These are phyloP conservation scores for Drosophila punjabiensis DNA, from an alignment of 1,140 invertebrate genomes.

Conservation along the genomic window DNA sequence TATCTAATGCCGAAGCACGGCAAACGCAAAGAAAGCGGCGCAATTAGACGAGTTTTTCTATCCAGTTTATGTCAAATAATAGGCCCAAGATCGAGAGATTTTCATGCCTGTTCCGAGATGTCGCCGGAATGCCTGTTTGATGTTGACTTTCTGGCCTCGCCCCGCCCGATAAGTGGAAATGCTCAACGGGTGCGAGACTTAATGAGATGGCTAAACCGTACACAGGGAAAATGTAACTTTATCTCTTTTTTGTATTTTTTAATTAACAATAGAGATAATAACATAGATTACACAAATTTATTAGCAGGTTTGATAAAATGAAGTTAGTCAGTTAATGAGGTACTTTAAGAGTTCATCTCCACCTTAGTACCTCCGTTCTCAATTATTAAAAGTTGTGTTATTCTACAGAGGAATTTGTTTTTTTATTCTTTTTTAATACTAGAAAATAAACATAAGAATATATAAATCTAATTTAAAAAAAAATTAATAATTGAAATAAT, in stretches of 20 bases:
- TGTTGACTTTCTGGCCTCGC: constrained; percentile 10
- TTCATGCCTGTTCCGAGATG: constrained; percentile 23
- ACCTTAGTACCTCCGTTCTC: neutral
- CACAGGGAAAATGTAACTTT: neutral
- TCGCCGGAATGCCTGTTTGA: constrained; percentile 31
- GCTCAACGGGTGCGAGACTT: constrained; percentile 16
- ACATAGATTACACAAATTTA: neutral
- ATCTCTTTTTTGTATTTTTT: neutral
- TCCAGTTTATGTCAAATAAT: constrained; percentile 52
- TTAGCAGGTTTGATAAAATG: neutral
- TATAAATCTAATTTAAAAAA: too few species aligned
- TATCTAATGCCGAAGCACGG: constrained; percentile 69
- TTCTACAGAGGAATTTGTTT: neutral
- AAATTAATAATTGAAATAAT: too few species aligned
- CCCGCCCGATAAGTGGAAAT: constrained; percentile 11
- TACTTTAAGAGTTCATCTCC: too few species aligned
- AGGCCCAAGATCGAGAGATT: constrained; percentile 43
- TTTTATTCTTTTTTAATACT: neutral
- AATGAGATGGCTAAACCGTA: constrained; percentile 14
- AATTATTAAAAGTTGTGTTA: neutral
- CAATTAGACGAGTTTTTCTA: constrained; percentile 71
- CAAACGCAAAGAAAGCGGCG: constrained; percentile 75
- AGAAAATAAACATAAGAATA: neutral
- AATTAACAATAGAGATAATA: constrained; percentile 1
- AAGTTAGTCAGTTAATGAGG: neutral